phyloP scores from a whole-genome alignment of 2,113 vertebrate species.

The Channa maculata region DNA sequence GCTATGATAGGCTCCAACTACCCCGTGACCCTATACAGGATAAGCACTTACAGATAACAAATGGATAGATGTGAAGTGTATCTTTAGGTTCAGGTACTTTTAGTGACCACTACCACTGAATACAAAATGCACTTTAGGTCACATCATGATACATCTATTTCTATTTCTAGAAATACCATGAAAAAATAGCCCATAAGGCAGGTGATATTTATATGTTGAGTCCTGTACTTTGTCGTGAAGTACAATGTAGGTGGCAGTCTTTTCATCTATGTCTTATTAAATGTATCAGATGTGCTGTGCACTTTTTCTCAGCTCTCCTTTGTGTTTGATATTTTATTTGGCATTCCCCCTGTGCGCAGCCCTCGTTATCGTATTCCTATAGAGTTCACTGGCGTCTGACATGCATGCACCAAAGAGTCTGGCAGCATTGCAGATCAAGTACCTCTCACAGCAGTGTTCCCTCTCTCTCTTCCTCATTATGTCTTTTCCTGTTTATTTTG shows the following conservation, averaged over 20 bases:
- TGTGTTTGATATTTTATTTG: slow-evolving; percentile 70
- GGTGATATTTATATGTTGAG: slow-evolving; percentile 1
- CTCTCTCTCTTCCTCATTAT: slow-evolving; percentile 27
- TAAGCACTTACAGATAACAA: no score
- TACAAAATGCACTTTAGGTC: slow-evolving; percentile 12
- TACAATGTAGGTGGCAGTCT: slow-evolving; percentile 33
- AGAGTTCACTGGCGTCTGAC: slow-evolving; percentile 72
- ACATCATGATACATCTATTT: not conserved
- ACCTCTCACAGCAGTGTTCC: slow-evolving; percentile 44
- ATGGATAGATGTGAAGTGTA: no score
- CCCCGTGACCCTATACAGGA: no score
- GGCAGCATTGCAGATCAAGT: slow-evolving; percentile 67
- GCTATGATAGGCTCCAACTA: no score
- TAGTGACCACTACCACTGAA: not conserved
- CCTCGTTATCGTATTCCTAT: slow-evolving; percentile 76
- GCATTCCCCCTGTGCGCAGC: slow-evolving; percentile 69
- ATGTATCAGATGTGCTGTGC: slow-evolving; percentile 37
- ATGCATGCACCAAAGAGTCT: slow-evolving; percentile 69
- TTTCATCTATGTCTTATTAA: slow-evolving; percentile 67
- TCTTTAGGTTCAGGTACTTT: no score
- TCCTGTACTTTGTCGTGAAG: slow-evolving; percentile 17
- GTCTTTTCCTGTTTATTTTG: slow-evolving; percentile 25
- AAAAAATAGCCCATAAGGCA: no score
- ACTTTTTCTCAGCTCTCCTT: slow-evolving; percentile 53
- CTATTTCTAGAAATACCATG: not conserved